Evolutionary conservation across 1,140 invertebrate species (phyloP), one percentile per base, ranked within the genome.

Genomic region (Calosoma granatense): DNA sequence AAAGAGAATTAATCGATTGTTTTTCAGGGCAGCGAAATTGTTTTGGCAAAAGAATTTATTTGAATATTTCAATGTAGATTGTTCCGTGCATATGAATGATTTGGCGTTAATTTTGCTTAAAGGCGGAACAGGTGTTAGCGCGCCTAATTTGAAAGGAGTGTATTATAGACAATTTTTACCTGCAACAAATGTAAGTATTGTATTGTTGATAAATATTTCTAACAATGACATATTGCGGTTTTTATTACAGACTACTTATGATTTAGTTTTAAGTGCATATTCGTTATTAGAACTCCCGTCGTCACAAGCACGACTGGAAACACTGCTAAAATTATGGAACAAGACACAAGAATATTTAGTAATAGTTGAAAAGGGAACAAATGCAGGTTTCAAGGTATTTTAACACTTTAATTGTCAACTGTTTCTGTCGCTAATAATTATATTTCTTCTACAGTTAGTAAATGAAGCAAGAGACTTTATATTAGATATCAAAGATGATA

Each of bases 11-110:
- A 47, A 30, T 6, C 6, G 4, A 47, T 11, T 11, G 17, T 47
- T 11, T 64, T 70, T 59, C 61, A 86, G 84, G 90, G 90, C 87
- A 20, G 81, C 85, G 2, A 82, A 83, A 60, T 67, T 75, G 9
- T 74, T 79, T 20, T 95, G 91, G 90, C 67, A 74, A 3, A 72
- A 81, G 14, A 73, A 79, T 36, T 75, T 94, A 14, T 81, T 79
- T 63, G 91, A 96, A 76, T 87, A 88, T 68, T 86, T 86, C 59
- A 87, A 84, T 68, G 84, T 95, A 1, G 93, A 97, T 68, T 70
- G 78, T 22, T 92, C 89, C 0, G 58, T 67, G 14, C 71, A 85
- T 22, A 94, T 96, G 87, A 87, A 87, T 67, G 83, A 92, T 62
- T 64, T 94, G 0, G 81, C 89, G 1, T 78, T 85, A 64, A 69